Conservation (phyloP, 2,888 invertebrate species). For the Bibio marci region DNA sequence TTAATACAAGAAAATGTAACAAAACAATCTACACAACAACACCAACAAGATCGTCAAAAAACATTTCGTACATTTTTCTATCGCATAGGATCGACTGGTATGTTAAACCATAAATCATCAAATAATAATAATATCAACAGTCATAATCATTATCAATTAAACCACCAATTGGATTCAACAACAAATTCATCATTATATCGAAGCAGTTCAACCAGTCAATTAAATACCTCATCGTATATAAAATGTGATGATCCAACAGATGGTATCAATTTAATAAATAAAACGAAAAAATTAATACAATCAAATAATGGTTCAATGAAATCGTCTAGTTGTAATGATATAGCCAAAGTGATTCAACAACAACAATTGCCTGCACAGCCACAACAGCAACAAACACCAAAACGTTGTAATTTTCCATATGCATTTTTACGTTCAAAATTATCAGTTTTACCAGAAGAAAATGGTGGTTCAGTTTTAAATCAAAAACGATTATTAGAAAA, state of each 20-base stretch:
- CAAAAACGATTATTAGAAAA: slow-evolving; percentile 21
- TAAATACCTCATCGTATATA: slow-evolving; percentile 47
- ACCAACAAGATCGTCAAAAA: slow-evolving; percentile 25
- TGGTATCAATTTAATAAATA: slow-evolving; percentile 34
- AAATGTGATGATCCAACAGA: slow-evolving; percentile 69
- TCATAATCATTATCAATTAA: slow-evolving; percentile 12
- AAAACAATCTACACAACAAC: slow-evolving; percentile 2
- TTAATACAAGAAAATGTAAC: too few species aligned
- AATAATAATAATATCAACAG: slow-evolving; percentile 14
- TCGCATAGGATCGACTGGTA: slow-evolving; percentile 60
- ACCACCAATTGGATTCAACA: slow-evolving; percentile 6
- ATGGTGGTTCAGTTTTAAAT: slow-evolving; percentile 34
- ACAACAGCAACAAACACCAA: slow-evolving; percentile 22
- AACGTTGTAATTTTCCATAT: slow-evolving; percentile 56
- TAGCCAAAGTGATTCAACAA: slow-evolving; percentile 38
- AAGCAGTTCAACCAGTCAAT: slow-evolving; percentile 59
- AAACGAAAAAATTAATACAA: slow-evolving; percentile 23
- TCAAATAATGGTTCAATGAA: slow-evolving; percentile 32
- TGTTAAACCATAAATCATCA: slow-evolving; percentile 38
- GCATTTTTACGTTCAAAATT: slow-evolving; percentile 60
- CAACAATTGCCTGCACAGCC: slow-evolving; percentile 17
- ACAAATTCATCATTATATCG: slow-evolving; percentile 34
- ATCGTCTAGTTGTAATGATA: slow-evolving; percentile 55
- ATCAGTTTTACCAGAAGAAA: slow-evolving; percentile 61
- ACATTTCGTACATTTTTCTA: slow-evolving; percentile 56